Evolutionary conservation across 2,797 vertebrate species (phyloP).

Genomic region (Phataginus tetradactyla): DNA sequence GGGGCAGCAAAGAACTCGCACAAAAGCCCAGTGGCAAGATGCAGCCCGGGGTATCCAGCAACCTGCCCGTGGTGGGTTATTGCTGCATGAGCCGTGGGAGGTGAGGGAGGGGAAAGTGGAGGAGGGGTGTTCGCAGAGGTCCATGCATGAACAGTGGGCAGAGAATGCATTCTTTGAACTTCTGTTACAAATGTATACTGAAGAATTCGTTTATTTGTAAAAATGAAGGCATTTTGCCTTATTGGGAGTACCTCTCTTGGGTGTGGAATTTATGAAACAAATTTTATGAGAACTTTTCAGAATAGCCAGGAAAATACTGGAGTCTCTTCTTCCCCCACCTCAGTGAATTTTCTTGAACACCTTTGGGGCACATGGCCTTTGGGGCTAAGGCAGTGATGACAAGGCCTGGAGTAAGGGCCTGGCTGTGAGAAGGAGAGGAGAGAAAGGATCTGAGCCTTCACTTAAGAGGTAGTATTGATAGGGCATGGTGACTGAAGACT

Average conservation of each 20-base stretch:
- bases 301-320: neutral
- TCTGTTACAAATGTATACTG: neutral
- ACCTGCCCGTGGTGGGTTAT: neutral
- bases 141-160: neutral
- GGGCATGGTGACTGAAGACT: neutral
- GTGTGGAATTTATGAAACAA: neutral
- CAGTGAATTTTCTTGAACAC: neutral
- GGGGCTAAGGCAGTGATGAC: rapidly evolving
- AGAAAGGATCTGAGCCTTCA: neutral
- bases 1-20: neutral
- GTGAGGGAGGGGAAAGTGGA: too few relatives aligned
- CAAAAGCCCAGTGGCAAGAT: neutral
- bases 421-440: neutral
- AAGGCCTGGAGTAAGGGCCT: rapidly evolving
- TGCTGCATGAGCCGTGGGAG: neutral
- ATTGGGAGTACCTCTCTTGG: neutral
- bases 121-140: neutral
- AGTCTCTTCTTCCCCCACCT: neutral
- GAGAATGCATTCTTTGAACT: neutral
- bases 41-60: too few relatives aligned
- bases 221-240: neutral
- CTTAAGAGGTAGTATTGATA: neutral
- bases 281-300: neutral
- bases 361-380: rapidly evolving
- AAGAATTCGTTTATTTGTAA: neutral